phyloP scores from a whole-genome alignment of 2,113 vertebrate genomes.

The Notarius lentiginosus region DNA sequence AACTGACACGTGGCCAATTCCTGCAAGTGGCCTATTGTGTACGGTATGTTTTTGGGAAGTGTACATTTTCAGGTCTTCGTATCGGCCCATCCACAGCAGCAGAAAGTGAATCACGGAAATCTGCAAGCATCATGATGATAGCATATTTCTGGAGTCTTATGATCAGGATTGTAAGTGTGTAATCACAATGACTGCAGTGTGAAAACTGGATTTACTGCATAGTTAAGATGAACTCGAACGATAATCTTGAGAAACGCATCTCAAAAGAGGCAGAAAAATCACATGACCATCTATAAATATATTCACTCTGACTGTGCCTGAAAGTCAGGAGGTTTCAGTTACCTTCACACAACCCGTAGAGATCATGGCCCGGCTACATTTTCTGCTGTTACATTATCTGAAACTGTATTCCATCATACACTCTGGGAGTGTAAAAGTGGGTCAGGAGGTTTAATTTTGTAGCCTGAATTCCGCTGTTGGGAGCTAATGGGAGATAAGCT shows the following conservation, averaged over 20 bases:
- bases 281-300: not conserved
- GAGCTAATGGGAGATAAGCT: slow-evolving; percentile 65
- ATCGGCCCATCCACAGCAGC: not conserved
- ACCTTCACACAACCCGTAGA: not conserved
- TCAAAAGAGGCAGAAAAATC: not conserved
- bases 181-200: not conserved
- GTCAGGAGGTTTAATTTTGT: slow-evolving; percentile 67
- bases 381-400: slow-evolving; percentile 12
- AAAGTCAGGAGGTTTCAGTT: not conserved
- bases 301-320: not conserved
- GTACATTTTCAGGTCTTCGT: not conserved
- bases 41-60: not conserved
- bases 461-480: slow-evolving; percentile 38
- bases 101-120: not conserved
- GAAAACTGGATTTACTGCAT: not conserved
- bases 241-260: not conserved
- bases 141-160: not conserved
- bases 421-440: slow-evolving; percentile 58
- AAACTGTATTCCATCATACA: slow-evolving; percentile 15
- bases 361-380: not conserved
- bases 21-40: not conserved
- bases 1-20: no score
- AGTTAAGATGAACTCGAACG: not conserved
- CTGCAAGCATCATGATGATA: not conserved
- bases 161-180: not conserved